Base-by-base conservation (phyloP, 2,888 invertebrate genomes). In the Zele albiditarsus region DNA sequence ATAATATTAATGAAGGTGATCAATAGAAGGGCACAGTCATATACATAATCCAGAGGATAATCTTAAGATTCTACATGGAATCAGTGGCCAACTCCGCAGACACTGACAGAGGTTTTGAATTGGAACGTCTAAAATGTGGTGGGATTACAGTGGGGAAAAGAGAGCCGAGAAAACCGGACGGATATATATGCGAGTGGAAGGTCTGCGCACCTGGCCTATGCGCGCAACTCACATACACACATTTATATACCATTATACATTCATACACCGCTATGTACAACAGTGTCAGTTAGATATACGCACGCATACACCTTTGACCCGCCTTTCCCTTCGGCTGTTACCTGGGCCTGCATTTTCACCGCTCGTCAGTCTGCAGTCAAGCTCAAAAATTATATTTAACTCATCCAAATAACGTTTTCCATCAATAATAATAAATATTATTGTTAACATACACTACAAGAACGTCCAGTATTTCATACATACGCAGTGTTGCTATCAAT, bases 271-370 rank as follows among this genome's bases (percentile, higher is more conserved):
- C 38, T 63, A 66, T 57, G n/a, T 62, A 71, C 33, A 72, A 62
- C 74, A 71, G 69, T 62, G 33, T 20, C n/a, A 60, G 58, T 67
- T 31, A 58, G 33, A 71, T 27, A 60, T 27, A 25, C 16, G 66
- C 25, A 76, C 65, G 66, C 68, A 66, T 68, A 77, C 78, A 80
- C 78, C 73, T 73, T 53, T 63, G 80, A 81, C 80, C 81, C 82
- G 83, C 87, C 87, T 87, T 87, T 87, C 86, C 87, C 85, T 84
- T 84, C 80, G 80, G 77, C 77, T 77, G 79, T 81, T 82, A 82
- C 82, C 83, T 82, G 82, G 78, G 76, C 79, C 81, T 80, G 79
- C 77, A 77, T 82, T 79, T 81, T 80, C 80, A 78, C 71, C 70
- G 73, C 53, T 63, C 14, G 53, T 71, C 27, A 60, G 65, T 74